phyloP scores from a whole-genome alignment of 2,888 invertebrate genomes.

The Cheilosia impressa region DNA sequence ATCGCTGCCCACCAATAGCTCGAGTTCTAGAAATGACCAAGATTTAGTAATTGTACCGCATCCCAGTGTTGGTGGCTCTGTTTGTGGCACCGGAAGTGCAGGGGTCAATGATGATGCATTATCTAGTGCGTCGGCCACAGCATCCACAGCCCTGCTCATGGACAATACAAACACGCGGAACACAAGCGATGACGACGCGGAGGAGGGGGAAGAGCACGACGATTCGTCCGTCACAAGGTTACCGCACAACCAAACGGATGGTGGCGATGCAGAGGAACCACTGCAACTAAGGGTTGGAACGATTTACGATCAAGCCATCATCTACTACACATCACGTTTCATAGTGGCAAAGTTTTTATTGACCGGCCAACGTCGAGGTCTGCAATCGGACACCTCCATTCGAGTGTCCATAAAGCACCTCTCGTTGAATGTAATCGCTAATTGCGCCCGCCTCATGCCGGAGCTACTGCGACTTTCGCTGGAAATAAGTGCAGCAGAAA shows the following conservation, averaged over 20 bases:
- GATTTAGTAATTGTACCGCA: conserved; percentile 73
- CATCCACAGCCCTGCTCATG: conserved; percentile 80
- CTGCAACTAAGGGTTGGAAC: conserved; percentile 81
- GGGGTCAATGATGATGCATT: conserved; percentile 78
- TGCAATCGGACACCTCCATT: conserved; percentile 90
- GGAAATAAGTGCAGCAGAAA: conserved; percentile 85
- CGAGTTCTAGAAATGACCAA: conserved; percentile 76
- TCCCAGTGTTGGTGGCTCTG: conserved; percentile 43
- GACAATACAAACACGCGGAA: conserved; percentile 76
- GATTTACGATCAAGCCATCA: conserved; percentile 81
- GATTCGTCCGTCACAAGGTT: conserved; percentile 47
- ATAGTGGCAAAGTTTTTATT: conserved; percentile 82
- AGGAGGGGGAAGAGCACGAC: conserved; percentile 54
- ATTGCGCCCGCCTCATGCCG: conserved; percentile 90
- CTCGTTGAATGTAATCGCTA: conserved; percentile 91
- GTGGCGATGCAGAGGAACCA: conserved; percentile 68
- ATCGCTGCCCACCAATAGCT: conserved; percentile 70
- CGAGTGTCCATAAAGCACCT: conserved; percentile 96
- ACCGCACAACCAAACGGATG: conserved; percentile 50
- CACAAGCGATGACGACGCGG: conserved; percentile 42
- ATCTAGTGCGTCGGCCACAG: conserved; percentile 79
- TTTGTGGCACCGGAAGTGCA: conserved; percentile 47
- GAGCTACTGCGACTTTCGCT: conserved; percentile 88
- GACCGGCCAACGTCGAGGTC: conserved; percentile 83
- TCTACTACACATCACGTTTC: conserved; percentile 82